Conservation (phyloP, 2,888 invertebrate genomes). For the Perdita meconis region DNA sequence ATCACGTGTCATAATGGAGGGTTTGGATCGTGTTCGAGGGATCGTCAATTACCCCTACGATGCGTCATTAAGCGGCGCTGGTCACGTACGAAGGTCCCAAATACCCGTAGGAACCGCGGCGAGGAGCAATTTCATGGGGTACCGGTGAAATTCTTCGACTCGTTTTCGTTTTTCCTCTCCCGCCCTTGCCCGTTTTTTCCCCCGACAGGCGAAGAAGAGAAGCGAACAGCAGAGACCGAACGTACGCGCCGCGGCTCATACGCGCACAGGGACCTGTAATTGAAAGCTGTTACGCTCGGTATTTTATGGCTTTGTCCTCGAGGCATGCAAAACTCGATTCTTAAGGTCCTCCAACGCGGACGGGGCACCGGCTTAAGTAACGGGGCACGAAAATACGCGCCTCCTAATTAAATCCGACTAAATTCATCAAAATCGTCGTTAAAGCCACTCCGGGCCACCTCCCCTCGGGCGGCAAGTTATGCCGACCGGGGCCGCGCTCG, state of each 20-base stretch:
- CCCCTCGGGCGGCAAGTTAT: slow-evolving; percentile 46
- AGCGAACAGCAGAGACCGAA: slow-evolving; percentile 22
- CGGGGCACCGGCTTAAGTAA: slow-evolving; percentile 64
- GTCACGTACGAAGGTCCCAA: slow-evolving; percentile 47
- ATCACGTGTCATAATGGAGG: slow-evolving; percentile 48
- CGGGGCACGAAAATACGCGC: slow-evolving; percentile 74
- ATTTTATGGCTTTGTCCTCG: slow-evolving; percentile 81
- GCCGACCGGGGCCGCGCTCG: slow-evolving; percentile 5
- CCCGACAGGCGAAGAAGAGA: slow-evolving; percentile 18
- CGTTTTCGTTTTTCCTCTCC: slow-evolving; percentile 41
- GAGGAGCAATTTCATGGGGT: slow-evolving; percentile 54
- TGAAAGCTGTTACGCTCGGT: slow-evolving; percentile 82
- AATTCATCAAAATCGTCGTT: slow-evolving; percentile 79
- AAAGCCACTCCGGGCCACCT: slow-evolving; percentile 57
- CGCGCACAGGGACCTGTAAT: slow-evolving; percentile 77
- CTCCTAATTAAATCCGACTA: slow-evolving; percentile 79
- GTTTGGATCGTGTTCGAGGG: slow-evolving; percentile 26
- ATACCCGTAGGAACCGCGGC: slow-evolving; percentile 16
- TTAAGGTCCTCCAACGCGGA: slow-evolving; percentile 69
- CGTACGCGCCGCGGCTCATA: slow-evolving; percentile 62
- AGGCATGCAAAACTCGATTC: slow-evolving; percentile 81
- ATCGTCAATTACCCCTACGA: slow-evolving; percentile 36
- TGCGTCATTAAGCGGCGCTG: slow-evolving; percentile 55
- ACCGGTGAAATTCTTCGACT: slow-evolving; percentile 54
- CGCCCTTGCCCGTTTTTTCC: slow-evolving; percentile 32